These are phyloP conservation scores for Nanorana parkeri DNA, from an alignment of 2,113 vertebrate genomes.

Conservation along the genomic window DNA sequence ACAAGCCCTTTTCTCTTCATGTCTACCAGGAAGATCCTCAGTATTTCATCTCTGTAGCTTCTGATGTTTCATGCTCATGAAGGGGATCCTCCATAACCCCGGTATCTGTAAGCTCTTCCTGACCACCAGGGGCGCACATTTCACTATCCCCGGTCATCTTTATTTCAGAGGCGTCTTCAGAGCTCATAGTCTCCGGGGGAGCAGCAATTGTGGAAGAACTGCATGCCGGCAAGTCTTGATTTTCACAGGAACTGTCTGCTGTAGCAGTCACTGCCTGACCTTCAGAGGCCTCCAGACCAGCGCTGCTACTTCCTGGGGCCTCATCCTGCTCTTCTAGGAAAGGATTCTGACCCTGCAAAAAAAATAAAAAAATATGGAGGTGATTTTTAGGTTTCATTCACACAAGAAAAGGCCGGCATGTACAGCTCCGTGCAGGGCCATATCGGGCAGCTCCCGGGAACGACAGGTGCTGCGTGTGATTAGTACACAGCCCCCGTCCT, in stretches of 20 bases:
- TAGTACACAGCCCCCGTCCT: no score
- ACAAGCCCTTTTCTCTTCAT: neutral
- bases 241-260: neutral
- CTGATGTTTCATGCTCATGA: neutral
- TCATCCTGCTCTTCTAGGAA: neutral
- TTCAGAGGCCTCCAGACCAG: neutral
- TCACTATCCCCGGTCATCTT: neutral
- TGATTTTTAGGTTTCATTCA: no score
- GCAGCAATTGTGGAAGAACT: neutral
- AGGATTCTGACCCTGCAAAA: constrained; percentile 28
- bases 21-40: neutral
- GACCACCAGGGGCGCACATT: no score
- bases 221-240: neutral
- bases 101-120: no score
- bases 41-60: neutral
- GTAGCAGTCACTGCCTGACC: neutral
- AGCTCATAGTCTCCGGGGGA: neutral
- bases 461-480: no score
- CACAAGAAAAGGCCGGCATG: no score
- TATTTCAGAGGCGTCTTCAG: neutral
- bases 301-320: neutral
- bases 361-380: no score
- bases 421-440: no score
- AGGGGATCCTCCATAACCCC: neutral
- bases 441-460: no score